Conservation (phyloP, 1,140 invertebrate genomes). For the Hermetia illucens region DNA sequence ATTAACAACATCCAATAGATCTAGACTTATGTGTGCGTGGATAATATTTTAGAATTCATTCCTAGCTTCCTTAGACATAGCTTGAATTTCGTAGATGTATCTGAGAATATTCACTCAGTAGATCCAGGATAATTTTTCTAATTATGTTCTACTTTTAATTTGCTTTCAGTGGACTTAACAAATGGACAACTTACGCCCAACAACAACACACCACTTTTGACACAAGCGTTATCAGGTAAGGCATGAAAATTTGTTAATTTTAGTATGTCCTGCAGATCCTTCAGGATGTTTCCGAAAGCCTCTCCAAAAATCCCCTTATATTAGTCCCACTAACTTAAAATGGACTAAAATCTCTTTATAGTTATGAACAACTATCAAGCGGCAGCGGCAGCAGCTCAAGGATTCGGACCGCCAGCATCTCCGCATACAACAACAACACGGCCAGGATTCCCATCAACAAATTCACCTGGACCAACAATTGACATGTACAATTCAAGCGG, state of each 20-base stretch:
- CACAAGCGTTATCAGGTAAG: conserved; percentile 86
- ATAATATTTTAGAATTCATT: too few relatives aligned
- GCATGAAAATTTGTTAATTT: conserved; percentile 10
- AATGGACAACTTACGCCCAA: conserved; percentile 87
- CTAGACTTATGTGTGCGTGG: too few relatives aligned
- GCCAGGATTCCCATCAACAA: conserved; percentile 71
- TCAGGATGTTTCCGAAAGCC: conserved; percentile 3
- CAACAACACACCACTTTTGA: conserved; percentile 86
- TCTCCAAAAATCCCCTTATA: conserved; percentile 1
- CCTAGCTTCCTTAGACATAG: too few relatives aligned
- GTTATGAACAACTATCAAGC: conserved; percentile 93
- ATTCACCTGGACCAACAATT: conserved; percentile 71
- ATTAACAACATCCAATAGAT: too few relatives aligned
- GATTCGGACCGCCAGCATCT: conserved; percentile 49
- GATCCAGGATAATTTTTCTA: too few relatives aligned
- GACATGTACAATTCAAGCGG: conserved; percentile 77
- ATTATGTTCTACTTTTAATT: too few relatives aligned
- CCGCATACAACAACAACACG: conserved; percentile 50
- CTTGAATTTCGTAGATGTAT: too few relatives aligned
- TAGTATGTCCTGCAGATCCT: not conserved
- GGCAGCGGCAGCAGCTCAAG: conserved; percentile 54
- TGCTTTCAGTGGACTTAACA: conserved; percentile 82
- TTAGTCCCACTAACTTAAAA: not conserved
- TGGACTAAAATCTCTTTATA: conserved; percentile 30
- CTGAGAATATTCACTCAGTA: too few relatives aligned